Percentiles rank a stretch among this genome's conserved stretches.
These are phyloP conservation scores for Caenorhabditis parvicauda DNA, from an alignment of 2,888 invertebrate genomes.

Conservation along the genomic window DNA sequence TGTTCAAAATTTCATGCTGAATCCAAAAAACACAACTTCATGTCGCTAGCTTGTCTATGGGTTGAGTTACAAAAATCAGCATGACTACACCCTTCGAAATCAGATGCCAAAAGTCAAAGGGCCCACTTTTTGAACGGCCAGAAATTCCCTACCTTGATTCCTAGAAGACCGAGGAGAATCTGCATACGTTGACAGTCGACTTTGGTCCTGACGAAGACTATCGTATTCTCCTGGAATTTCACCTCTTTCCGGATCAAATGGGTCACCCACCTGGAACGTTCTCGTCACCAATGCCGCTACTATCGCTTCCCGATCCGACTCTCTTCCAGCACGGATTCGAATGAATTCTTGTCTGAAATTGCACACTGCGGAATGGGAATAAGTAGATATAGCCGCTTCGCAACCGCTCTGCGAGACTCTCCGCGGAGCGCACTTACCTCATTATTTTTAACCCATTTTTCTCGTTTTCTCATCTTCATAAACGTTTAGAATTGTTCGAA, in stretches of 20 bases:
- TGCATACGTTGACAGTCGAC: constrained; percentile 90
- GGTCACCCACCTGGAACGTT: constrained; percentile 19
- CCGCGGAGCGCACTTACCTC: too few species aligned
- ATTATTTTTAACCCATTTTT: too few species aligned
- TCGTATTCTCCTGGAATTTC: constrained; percentile 31
- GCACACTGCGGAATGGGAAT: neutral
- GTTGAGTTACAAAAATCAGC: too few species aligned
- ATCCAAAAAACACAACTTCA: too few species aligned
- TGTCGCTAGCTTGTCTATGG: too few species aligned
- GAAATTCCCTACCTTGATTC: constrained; percentile 71
- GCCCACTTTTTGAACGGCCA: neutral
- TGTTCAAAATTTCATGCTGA: too few species aligned
- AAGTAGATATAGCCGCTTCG: too few species aligned
- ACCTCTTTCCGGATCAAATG: neutral
- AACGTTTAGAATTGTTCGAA: too few species aligned
- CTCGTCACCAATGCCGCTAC: constrained; percentile 59
- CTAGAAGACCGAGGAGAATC: constrained; percentile 83
- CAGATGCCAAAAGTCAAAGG: neutral
- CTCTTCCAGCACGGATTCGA: constrained; percentile 67
- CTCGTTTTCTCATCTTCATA: too few species aligned
- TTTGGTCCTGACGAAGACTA: constrained; percentile 95
- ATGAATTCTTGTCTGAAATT: constrained; percentile 82
- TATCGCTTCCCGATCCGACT: constrained; percentile 87
- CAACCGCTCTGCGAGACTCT: too few species aligned
- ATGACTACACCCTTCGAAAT: too few species aligned